phyloP scores from a whole-genome alignment of 2,113 vertebrate species.

The Nothocercus julius region DNA sequence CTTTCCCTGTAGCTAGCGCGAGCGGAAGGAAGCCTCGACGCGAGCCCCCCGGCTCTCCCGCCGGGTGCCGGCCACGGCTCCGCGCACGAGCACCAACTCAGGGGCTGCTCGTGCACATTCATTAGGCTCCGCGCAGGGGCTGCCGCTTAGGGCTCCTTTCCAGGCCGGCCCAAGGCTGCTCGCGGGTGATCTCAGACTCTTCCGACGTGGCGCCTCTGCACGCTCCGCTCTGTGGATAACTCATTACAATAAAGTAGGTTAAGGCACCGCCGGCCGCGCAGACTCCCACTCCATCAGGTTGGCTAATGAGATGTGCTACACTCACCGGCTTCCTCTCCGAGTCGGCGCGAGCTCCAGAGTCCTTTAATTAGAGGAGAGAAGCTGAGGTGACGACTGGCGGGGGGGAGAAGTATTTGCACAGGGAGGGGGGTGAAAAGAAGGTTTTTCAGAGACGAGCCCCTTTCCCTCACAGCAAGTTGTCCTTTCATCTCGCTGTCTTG shows the following conservation, averaged over 20 bases:
- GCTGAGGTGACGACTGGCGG: background rate
- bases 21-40: background rate
- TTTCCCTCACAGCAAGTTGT: background rate
- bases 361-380: slow-evolving; percentile 18
- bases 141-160: background rate
- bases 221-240: background rate
- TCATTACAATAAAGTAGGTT: slow-evolving; percentile 41
- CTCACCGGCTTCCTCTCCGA: background rate
- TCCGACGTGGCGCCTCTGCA: background rate
- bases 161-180: background rate
- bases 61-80: background rate
- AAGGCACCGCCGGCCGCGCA: background rate
- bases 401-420: background rate
- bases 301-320: background rate
- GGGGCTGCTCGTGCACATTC: background rate
- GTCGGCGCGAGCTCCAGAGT: background rate
- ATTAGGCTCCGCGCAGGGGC: background rate
- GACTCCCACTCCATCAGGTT: slow-evolving; percentile 24
- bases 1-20: background rate
- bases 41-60: too few relatives aligned
- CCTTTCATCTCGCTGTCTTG: background rate
- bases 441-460: background rate
- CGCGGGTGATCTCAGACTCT: background rate
- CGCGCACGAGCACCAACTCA: background rate
- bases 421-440: background rate